Percentiles rank a stretch among this genome's conserved stretches.
phyloP scores from a whole-genome alignment of 2,113 vertebrate species.

The Emydocephalus ijimae region DNA sequence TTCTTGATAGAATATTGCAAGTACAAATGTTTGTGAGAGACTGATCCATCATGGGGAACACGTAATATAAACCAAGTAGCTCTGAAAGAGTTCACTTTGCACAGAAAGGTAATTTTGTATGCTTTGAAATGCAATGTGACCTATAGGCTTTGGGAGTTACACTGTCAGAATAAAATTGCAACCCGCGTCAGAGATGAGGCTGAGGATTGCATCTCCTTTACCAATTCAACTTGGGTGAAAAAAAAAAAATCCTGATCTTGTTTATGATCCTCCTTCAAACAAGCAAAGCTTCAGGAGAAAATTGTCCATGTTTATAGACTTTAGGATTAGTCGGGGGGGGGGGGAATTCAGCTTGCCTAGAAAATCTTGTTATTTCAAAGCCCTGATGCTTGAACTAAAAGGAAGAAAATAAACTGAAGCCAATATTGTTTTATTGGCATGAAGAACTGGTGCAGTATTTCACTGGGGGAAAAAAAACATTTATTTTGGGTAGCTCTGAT shows the following conservation, averaged over 20 bases:
- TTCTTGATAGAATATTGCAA: neutral
- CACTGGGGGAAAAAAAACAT: neutral
- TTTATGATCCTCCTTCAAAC: neutral
- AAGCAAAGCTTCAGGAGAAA: neutral
- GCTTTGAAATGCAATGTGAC: slow-evolving; percentile 6
- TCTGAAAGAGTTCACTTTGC: neutral
- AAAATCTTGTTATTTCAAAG: no score
- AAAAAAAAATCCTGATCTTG: slow-evolving; percentile 3
- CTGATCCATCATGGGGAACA: neutral
- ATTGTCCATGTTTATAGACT: neutral
- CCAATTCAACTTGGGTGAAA: slow-evolving; percentile 4
- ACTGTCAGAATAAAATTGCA: neutral
- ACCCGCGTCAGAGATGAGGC: neutral
- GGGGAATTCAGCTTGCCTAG: neutral
- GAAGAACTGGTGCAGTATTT: neutral
- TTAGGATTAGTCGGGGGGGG: slow-evolving; percentile 5
- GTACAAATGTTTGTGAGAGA: neutral
- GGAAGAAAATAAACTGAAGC: accelerated
- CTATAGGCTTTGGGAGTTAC: neutral
- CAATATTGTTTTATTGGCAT: neutral
- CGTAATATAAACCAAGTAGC: neutral
- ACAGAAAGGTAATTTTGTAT: slow-evolving; percentile 5
- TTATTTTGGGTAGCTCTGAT: neutral
- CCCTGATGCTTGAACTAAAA: neutral
- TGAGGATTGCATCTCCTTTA: neutral